Evolutionary conservation across 2,113 vertebrate genomes (phyloP), one percentile per base, ranked within the genome.

Genomic region (Pedetes capensis): DNA sequence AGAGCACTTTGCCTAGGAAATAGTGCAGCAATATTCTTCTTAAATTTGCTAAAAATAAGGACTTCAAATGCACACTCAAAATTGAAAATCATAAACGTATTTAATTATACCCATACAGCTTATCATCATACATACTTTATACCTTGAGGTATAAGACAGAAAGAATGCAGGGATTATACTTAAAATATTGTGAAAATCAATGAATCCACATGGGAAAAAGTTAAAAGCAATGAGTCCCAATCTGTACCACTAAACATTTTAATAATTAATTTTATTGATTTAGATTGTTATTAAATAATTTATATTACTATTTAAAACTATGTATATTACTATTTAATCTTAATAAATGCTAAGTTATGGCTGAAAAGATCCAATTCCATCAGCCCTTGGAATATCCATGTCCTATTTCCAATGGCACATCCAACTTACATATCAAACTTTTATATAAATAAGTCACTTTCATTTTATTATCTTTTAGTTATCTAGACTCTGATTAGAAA

Each of bases 1-100:
- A 98, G 78, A 99, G 98, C 89, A 99, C 97, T 98, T 99, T 99
- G 96, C 99, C 99, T 99, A 87, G 72, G 91, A 98, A 97, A 63
- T 71, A 72, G 95, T 0, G 27, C 0, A 95, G 79, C 3, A 92
- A 96, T 78, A 91, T 49, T 3, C 22, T 82, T 89, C 84, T 63
- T 53, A 34, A 61, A 68, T 93, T 83, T 82, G 51, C 59, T 57
- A 57, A 85, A 57, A 91, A 32, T n/a, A 37, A 94, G 44, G 39
- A 2, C 74, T 32, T 12, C 12, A 82, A 44, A 49, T 4, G 9
- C 20, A 34, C 47, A 74, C 32, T 47, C 85, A 57, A 55, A 83
- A 79, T 2, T 9, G 44, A 69, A 88, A 83, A 18, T 34, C 59
- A 29, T 12, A 32, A 37, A 3, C 17, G 16, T 20, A 49, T 61